These are phyloP conservation scores for Mastigias papua DNA, from an alignment of 30 jellyfish, hydroid and myxozoan species.

Conservation along the genomic window DNA sequence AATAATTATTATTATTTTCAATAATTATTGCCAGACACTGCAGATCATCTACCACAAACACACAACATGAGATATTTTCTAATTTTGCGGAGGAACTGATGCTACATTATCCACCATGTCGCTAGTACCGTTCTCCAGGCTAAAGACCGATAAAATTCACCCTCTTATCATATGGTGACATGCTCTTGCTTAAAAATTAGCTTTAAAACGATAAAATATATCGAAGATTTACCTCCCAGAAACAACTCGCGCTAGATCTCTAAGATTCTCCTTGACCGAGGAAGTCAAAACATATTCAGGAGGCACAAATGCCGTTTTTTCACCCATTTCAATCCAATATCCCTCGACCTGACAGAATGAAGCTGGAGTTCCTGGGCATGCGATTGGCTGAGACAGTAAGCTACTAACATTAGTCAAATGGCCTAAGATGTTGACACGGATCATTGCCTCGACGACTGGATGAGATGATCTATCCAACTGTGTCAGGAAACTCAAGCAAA, in stretches of 20 bases:
- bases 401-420: conserved; percentile 50
- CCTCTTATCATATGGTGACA: no score
- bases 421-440: conserved; percentile 74
- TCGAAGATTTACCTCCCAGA: conserved; percentile 91
- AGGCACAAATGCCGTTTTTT: conserved; percentile 21
- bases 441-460: conserved; percentile 81
- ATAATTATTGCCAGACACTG: no score
- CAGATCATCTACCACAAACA: no score
- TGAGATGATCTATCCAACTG: conserved; percentile 91
- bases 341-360: conserved; percentile 77
- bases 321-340: conserved; percentile 91
- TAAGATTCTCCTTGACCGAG: conserved; percentile 89
- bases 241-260: conserved; percentile 93
- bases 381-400: conserved; percentile 76
- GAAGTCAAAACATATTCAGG: conserved; percentile 82
- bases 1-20: no score
- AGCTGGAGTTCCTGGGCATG: conserved; percentile 72
- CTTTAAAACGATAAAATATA: no score
- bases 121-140: no score
- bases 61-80: no score
- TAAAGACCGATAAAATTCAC: no score
- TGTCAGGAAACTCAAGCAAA: conserved; percentile 93
- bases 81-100: no score
- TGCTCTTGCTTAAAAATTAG: no score
- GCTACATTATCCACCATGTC: no score